Conservation (phyloP, 2,888 invertebrate genomes). For the Meloe dianella region DNA sequence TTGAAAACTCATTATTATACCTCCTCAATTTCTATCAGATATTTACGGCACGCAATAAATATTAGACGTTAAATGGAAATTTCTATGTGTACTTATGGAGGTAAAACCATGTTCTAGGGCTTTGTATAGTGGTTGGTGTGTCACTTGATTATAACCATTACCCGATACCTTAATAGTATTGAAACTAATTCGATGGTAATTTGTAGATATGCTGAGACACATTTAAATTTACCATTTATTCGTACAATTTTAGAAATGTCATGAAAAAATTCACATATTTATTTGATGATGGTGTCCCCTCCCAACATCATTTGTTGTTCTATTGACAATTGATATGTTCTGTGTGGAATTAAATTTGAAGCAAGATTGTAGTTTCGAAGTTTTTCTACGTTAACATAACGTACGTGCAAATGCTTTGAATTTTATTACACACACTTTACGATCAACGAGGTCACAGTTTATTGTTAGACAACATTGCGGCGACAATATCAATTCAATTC, state of each 20-base stretch:
- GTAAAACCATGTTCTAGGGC: background rate
- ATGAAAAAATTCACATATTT: background rate
- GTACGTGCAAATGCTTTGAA: constrained; percentile 42
- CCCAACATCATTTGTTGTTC: background rate
- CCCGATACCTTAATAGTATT: background rate
- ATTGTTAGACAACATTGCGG: constrained; percentile 48
- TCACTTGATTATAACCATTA: background rate
- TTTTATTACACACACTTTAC: constrained; percentile 56
- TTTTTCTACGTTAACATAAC: constrained; percentile 42
- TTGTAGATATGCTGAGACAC: background rate
- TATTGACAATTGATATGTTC: background rate
- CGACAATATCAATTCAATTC: constrained; percentile 56
- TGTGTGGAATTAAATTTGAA: background rate
- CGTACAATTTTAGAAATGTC: background rate
- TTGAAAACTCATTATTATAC: constrained; percentile 5
- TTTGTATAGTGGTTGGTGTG: background rate
- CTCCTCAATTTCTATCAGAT: background rate
- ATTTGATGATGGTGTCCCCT: background rate
- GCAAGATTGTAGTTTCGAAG: constrained; percentile 15
- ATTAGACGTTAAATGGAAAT: background rate
- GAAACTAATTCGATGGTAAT: background rate
- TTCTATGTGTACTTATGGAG: background rate
- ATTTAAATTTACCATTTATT: background rate
- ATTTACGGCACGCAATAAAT: constrained; percentile 8
- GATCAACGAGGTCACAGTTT: constrained; percentile 57